Evolutionary conservation across 2,888 invertebrate species (phyloP).

Genomic region (Arctia plantaginis): DNA sequence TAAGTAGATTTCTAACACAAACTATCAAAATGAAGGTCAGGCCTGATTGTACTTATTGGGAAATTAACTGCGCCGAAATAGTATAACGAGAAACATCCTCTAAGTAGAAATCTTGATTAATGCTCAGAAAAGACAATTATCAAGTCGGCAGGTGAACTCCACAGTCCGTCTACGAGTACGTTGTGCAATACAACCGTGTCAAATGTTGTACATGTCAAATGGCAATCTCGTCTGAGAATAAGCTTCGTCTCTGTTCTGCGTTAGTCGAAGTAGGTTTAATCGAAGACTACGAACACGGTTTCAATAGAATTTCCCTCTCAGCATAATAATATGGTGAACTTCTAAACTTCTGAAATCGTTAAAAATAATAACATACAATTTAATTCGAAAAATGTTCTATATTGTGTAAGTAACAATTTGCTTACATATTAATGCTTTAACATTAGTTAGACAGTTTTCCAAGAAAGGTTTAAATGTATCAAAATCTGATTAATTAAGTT

Average conservation of each 20-base stretch:
- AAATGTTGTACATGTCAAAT: neutral
- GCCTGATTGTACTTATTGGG: neutral
- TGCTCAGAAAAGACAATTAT: neutral
- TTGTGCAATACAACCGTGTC: neutral
- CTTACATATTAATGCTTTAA: no score
- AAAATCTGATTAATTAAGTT: no score
- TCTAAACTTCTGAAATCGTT: no score
- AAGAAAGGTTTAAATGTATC: no score
- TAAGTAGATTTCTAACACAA: neutral
- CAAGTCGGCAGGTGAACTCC: neutral
- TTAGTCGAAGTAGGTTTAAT: neutral
- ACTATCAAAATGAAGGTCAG: neutral
- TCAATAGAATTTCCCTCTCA: no score
- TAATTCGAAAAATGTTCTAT: no score
- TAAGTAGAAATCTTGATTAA: neutral
- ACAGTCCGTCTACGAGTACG: no score
- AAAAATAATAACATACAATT: no score
- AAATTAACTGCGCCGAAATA: neutral
- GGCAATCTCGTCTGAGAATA: neutral
- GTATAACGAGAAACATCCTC: conserved; percentile 2
- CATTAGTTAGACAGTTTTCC: no score
- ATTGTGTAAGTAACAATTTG: no score
- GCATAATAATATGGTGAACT: no score
- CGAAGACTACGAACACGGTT: neutral
- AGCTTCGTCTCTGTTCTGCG: neutral